Evolutionary conservation across 1,140 invertebrate genomes (phyloP).

Genomic region (Nasonia vitripennis): DNA sequence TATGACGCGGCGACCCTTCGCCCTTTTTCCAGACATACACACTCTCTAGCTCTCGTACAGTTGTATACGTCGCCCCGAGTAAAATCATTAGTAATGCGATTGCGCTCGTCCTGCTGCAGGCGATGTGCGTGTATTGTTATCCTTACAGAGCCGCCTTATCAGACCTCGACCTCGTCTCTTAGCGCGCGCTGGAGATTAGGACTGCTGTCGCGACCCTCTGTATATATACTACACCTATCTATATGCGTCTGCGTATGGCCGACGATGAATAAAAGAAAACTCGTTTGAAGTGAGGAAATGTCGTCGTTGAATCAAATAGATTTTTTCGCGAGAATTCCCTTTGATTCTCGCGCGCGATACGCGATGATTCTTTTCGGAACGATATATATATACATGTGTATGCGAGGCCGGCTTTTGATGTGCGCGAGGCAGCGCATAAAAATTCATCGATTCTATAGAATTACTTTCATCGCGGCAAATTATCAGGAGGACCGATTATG

Average conservation of each 20-base stretch:
- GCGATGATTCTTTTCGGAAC: background rate
- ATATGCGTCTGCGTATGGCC: background rate
- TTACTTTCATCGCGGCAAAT: too few species aligned
- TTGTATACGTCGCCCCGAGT: conserved; percentile 57
- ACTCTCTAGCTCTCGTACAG: conserved; percentile 39
- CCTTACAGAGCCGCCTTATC: conserved; percentile 29
- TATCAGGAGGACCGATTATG: too few species aligned
- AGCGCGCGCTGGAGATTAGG: background rate
- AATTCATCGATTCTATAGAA: too few species aligned
- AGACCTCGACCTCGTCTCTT: background rate
- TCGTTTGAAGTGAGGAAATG: conserved; percentile 32
- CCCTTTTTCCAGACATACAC: conserved; percentile 29
- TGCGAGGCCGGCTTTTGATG: background rate
- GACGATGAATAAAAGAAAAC: conserved; percentile 48
- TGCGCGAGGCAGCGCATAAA: too few species aligned
- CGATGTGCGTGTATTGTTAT: background rate
- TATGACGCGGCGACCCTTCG: conserved; percentile 55
- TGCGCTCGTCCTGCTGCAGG: conserved; percentile 48
- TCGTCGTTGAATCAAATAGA: conserved; percentile 39
- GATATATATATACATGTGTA: background rate
- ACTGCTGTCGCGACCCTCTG: background rate
- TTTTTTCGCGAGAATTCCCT: background rate
- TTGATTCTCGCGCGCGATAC: background rate
- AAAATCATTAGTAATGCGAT: conserved; percentile 72
- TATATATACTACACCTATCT: background rate